Evolutionary conservation across 2,888 invertebrate species (phyloP).

Genomic region (Aleiodes alternator): DNA sequence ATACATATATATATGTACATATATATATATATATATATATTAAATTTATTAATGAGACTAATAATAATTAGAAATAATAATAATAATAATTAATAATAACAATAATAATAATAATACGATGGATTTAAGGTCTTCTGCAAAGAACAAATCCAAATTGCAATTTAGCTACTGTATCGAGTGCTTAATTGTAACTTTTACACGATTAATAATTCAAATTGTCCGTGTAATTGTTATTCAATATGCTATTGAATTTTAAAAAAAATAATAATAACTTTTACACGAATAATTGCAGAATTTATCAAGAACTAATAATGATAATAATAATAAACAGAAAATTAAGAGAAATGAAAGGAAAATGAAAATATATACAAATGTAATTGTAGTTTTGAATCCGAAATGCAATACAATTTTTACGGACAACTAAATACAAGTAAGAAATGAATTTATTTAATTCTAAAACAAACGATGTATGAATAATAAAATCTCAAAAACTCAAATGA

Average conservation of each 20-base stretch:
- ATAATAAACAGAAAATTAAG: constrained; percentile 51
- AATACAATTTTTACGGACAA: constrained; percentile 58
- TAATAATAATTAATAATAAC: too few species aligned
- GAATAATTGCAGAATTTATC: too few species aligned
- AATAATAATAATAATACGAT: constrained; percentile 15
- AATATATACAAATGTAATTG: constrained; percentile 42
- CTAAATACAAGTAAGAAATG: constrained; percentile 31
- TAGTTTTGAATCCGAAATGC: constrained; percentile 51
- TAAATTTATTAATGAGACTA: neutral
- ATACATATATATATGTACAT: constrained; percentile 12
- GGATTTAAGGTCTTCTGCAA: constrained; percentile 20
- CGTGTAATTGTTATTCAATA: too few species aligned
- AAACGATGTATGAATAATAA: constrained; percentile 32
- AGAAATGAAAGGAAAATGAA: constrained; percentile 40
- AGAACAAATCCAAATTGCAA: constrained; percentile 33
- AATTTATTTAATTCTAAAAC: constrained; percentile 47
- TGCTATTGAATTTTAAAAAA: too few species aligned
- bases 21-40: constrained; percentile 16
- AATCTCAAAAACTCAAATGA: constrained; percentile 23
- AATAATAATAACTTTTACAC: too few species aligned
- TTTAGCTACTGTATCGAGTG: constrained; percentile 58
- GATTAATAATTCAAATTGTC: constrained; percentile 40
- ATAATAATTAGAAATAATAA: too few species aligned
- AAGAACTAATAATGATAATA: too few species aligned
- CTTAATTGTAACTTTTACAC: constrained; percentile 63